Percentiles rank a stretch among this genome's conserved stretches.
phyloP scores from a whole-genome alignment of 2,113 vertebrate genomes.

The Fukomys damarensis region DNA sequence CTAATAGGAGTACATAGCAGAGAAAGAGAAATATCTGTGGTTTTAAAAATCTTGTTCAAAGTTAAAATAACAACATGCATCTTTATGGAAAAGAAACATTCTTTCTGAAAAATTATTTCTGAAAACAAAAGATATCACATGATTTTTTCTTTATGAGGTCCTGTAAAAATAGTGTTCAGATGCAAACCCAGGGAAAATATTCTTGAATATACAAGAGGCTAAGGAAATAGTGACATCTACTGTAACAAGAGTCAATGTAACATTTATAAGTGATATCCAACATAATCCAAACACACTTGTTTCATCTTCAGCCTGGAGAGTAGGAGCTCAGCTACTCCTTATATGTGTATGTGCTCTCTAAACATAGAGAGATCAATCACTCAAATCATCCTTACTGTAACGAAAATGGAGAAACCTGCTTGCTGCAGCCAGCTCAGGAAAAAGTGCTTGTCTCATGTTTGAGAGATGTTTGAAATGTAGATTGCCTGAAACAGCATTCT shows the following conservation, averaged over 20 bases:
- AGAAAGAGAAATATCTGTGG: neutral
- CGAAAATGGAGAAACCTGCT: conserved; percentile 56
- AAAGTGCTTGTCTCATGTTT: neutral
- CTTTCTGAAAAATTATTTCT: neutral
- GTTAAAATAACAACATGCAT: neutral
- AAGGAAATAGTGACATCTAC: neutral
- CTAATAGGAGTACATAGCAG: neutral
- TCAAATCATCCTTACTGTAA: conserved; percentile 34
- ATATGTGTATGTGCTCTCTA: neutral
- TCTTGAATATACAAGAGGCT: neutral
- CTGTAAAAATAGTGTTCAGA: neutral
- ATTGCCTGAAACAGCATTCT: neutral
- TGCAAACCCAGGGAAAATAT: neutral
- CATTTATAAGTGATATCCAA: neutral
- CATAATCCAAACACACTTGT: neutral
- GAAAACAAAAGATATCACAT: conserved; percentile 3
- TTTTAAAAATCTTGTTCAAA: neutral
- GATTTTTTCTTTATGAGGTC: neutral
- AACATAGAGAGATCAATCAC: conserved; percentile 2
- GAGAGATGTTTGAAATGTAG: neutral
- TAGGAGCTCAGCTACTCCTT: neutral
- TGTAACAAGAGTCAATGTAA: neutral
- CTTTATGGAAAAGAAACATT: neutral
- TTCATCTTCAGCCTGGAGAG: neutral
- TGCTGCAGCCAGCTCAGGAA: neutral